These are phyloP conservation scores for Apodemia duryi DNA, from an alignment of 2,888 invertebrate species.

Conservation along the genomic window DNA sequence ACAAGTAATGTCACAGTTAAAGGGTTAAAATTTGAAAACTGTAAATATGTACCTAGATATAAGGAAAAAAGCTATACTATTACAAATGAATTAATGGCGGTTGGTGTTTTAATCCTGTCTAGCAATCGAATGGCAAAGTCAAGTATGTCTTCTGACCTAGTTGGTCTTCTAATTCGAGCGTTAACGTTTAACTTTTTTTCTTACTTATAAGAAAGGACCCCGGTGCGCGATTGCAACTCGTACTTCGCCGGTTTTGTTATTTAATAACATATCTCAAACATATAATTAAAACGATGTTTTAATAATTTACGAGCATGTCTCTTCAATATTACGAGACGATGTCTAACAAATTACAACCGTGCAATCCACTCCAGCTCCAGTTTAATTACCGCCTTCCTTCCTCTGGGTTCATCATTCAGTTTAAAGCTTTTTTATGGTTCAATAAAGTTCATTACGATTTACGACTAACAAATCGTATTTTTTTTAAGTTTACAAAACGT, in stretches of 20 bases:
- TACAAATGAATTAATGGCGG: too few species aligned
- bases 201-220: too few species aligned
- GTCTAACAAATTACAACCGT: constrained; percentile 8
- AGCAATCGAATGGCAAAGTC: too few species aligned
- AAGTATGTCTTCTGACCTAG: too few species aligned
- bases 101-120: too few species aligned
- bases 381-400: constrained; percentile 5
- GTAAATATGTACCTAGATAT: too few species aligned
- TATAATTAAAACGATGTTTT: background rate
- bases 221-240: background rate
- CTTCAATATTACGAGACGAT: background rate
- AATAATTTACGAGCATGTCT: background rate
- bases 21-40: too few species aligned
- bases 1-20: too few species aligned
- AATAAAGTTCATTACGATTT: background rate
- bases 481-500: background rate
- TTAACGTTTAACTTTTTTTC: too few species aligned
- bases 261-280: background rate
- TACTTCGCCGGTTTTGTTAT: background rate
- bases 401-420: background rate
- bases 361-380: constrained; percentile 2
- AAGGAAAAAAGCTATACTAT: too few species aligned
- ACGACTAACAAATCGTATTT: background rate
- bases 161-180: too few species aligned
- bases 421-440: background rate